phyloP scores from a whole-genome alignment of 2,113 vertebrate species.

The Coptodon bakossiorum region DNA sequence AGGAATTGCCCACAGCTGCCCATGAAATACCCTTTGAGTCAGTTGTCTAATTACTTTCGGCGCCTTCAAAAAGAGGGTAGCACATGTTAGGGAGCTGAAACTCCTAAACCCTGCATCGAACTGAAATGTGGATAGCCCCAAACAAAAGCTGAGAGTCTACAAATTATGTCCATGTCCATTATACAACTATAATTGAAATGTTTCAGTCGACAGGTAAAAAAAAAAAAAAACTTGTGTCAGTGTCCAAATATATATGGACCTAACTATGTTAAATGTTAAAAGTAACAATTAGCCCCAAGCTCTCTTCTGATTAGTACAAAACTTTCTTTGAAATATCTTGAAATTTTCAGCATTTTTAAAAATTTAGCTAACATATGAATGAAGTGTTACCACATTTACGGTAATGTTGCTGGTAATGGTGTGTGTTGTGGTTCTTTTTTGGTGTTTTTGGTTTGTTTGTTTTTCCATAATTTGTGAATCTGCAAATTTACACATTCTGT shows the following conservation, averaged over 20 bases:
- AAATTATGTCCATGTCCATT: background rate
- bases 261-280: background rate
- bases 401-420: too few relatives aligned
- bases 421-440: too few relatives aligned
- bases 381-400: background rate
- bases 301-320: background rate
- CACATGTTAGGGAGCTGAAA: background rate
- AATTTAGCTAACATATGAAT: rapidly evolving
- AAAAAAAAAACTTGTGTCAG: background rate
- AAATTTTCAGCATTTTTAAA: background rate
- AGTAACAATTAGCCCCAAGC: background rate
- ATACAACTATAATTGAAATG: rapidly evolving
- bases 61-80: background rate
- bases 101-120: background rate
- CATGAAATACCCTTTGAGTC: background rate
- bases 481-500: too few relatives aligned
- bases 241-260: background rate
- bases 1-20: rapidly evolving
- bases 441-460: too few relatives aligned
- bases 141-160: background rate
- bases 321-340: background rate
- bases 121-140: background rate
- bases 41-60: background rate
- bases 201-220: background rate
- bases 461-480: too few relatives aligned